Conservation (phyloP, 1,140 invertebrate genomes). For the Pristionchus pacificus region DNA sequence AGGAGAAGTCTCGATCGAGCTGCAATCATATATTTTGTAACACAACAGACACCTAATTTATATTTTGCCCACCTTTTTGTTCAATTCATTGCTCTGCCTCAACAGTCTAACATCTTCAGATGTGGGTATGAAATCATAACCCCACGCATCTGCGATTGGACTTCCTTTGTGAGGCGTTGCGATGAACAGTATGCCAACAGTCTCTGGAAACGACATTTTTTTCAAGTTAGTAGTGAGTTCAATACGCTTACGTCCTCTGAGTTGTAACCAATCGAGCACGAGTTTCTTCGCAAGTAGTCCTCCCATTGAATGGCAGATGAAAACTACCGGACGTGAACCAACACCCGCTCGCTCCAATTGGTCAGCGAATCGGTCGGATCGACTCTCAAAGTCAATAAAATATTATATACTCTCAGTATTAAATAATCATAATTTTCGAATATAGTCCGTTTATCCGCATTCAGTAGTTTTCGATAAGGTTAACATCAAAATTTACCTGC, state of each 20-base stretch:
- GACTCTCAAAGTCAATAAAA: constrained; percentile 9
- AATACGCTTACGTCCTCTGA: background rate
- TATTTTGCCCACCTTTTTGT: constrained; percentile 17
- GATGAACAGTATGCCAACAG: constrained; percentile 33
- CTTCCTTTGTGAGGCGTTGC: constrained; percentile 35
- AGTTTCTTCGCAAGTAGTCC: constrained; percentile 36
- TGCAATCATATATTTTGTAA: constrained; percentile 13
- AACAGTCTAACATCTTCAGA: constrained; percentile 28
- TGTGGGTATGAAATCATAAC: constrained; percentile 15
- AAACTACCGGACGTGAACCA: constrained; percentile 31
- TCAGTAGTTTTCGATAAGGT: too few species aligned
- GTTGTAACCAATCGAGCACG: constrained; percentile 18
- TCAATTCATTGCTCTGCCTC: constrained; percentile 25
- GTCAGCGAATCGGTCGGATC: constrained; percentile 28
- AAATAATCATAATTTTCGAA: too few species aligned
- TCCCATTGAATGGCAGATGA: constrained; percentile 39
- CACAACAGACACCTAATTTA: background rate
- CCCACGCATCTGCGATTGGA: constrained; percentile 29
- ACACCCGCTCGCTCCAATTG: constrained; percentile 29
- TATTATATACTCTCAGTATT: constrained; percentile 7
- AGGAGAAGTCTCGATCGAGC: constrained; percentile 26
- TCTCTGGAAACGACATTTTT: background rate
- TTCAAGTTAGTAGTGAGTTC: background rate
- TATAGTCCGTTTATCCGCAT: too few species aligned
- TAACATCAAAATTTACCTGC: too few species aligned